Base-by-base conservation (phyloP, 2,797 vertebrate genomes). In the Diplodus puntazzo region DNA sequence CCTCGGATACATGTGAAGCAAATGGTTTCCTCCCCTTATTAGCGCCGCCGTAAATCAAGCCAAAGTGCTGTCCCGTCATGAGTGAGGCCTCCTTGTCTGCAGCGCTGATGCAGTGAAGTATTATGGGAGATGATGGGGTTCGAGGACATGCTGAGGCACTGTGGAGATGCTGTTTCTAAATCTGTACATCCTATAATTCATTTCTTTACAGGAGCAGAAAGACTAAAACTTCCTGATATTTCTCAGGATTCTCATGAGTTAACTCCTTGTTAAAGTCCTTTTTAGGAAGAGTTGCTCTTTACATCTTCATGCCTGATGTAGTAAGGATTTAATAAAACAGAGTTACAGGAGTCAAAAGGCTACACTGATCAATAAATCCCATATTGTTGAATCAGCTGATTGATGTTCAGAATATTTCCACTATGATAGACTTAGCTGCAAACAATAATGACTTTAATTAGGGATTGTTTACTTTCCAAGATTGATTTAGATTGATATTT, bases 41-140 rank as follows among this genome's bases (percentile, higher is more conserved):
- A 93, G 87, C 18, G 79, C 88, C 88, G 80, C 43, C 49, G 77
- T 92, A 93, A 93, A 93, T 93, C 91, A 93, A 87, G 81, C 81
- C 90, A 83, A 87, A 86, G 81, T 75, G 86, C 86, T 88, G 90
- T 91, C 88, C 86, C 46, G 74, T 87, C 49, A 57, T n/a, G 82
- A 82, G 23, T 11, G 50, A 82, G 86, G 84, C 82, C 84, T 83
- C 80, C 81, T 66, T 27, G 45, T 80, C 87, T 87, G 61, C 83
- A 60, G 59, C 52, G 69, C 61, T n/a, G 73, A 69, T 78, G 79
- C 82, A 75, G 75, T 79, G 64, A 84, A 74, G 85, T 73, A 77
- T 85, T 77, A 81, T 79, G 79, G 88, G 70, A 86, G 80, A 86
- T 79, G 49, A 75, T 67, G 42, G 62, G 69, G 65, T 58, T 79